Conservation (phyloP, 2,113 vertebrate genomes). For the Callipepla californica region DNA sequence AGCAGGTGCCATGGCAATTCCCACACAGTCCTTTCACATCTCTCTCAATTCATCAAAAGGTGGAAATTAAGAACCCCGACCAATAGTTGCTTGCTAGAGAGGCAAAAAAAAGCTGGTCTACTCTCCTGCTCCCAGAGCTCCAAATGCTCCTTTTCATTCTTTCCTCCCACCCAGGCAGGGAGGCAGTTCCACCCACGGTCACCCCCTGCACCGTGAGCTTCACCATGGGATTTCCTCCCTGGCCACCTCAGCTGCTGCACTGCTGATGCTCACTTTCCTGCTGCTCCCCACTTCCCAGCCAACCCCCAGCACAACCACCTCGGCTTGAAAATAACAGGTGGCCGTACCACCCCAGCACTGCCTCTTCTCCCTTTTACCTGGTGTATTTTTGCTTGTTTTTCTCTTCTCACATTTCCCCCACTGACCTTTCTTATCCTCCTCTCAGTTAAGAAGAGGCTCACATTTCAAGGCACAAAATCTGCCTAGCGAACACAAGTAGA, state of each 20-base stretch:
- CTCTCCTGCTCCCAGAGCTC: not conserved
- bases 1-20: not conserved
- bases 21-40: not conserved
- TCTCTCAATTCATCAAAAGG: not conserved
- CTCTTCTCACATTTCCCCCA: not conserved
- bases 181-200: not conserved
- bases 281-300: not conserved
- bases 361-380: not conserved
- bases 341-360: not conserved
- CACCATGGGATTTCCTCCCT: not conserved
- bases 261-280: not conserved
- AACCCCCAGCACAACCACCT: not conserved
- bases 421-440: too few species aligned
- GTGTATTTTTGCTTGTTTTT: not conserved
- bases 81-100: not conserved
- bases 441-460: too few species aligned
- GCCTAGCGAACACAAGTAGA: too few species aligned
- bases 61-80: not conserved
- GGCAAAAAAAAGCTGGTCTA: accelerated
- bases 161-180: not conserved
- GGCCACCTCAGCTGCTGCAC: not conserved
- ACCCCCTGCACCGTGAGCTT: not conserved
- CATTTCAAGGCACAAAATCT: too few species aligned
- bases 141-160: not conserved
- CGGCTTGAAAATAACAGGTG: not conserved